Evolutionary conservation across 2,888 invertebrate species (phyloP).

Genomic region (Conomelus anceps): DNA sequence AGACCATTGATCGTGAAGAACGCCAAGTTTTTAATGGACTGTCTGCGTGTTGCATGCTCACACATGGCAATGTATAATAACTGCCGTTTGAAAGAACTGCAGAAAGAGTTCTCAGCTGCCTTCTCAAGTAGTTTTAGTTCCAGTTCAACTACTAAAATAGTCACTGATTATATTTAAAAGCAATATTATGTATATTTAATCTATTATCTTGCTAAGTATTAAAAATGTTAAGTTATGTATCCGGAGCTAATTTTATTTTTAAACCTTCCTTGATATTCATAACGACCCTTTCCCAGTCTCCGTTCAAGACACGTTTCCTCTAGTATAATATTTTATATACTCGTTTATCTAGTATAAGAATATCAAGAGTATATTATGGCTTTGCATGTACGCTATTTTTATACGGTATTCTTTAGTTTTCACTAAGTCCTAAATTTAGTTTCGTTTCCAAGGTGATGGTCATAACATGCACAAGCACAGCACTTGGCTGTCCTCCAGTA

Average conservation of each 20-base stretch:
- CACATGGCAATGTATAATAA: neutral
- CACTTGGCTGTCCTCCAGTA: too few species aligned
- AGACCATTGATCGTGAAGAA: neutral
- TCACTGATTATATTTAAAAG: neutral
- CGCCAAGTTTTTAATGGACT: neutral
- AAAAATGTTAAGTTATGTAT: neutral
- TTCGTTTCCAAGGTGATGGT: too few species aligned
- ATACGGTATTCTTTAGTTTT: too few species aligned
- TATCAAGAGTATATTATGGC: too few species aligned
- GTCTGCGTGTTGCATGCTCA: neutral
- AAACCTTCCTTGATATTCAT: neutral
- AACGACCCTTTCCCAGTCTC: neutral
- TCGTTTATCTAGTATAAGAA: too few species aligned
- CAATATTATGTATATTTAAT: neutral
- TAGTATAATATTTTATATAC: too few species aligned
- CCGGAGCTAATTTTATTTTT: neutral
- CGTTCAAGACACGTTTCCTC: too few species aligned
- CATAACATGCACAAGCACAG: too few species aligned
- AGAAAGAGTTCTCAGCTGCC: neutral
- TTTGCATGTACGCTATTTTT: too few species aligned
- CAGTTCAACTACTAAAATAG: neutral
- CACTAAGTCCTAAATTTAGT: too few species aligned
- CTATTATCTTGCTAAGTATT: neutral
- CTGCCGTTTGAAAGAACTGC: neutral
- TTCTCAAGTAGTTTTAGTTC: neutral